These are phyloP conservation scores for Beaufortia kweichowensis DNA, from an alignment of 2,113 vertebrate genomes.

Conservation along the genomic window DNA sequence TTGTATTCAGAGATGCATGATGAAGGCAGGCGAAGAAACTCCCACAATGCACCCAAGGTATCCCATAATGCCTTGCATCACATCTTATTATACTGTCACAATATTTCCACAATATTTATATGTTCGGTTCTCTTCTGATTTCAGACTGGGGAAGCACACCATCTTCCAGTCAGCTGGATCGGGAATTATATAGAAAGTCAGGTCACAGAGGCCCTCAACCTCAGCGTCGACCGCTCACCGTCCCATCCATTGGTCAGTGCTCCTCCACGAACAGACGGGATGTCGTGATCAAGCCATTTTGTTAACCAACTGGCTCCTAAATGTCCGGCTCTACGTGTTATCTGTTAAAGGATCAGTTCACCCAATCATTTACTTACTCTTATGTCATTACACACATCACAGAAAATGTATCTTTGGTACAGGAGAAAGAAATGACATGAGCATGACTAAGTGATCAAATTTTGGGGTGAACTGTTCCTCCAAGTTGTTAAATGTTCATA, in stretches of 20 bases:
- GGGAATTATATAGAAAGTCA: constrained; percentile 72
- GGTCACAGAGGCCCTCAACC: constrained; percentile 74
- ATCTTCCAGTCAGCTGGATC: constrained; percentile 76
- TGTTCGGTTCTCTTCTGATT: constrained; percentile 52
- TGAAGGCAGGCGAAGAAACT: constrained; percentile 84
- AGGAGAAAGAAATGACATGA: no score
- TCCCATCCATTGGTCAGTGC: constrained; percentile 91
- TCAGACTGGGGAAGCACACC: constrained; percentile 80
- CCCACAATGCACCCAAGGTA: constrained; percentile 91
- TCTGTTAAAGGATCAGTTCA: neutral
- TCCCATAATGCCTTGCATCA: constrained; percentile 37
- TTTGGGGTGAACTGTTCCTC: no score
- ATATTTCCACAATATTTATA: neutral
- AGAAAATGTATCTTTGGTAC: no score
- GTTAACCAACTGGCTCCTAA: constrained; percentile 15
- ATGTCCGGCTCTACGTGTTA: constrained; percentile 50
- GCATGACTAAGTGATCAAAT: no score
- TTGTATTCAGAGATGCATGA: constrained; percentile 96
- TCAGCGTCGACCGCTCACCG: constrained; percentile 79
- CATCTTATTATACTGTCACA: no score
- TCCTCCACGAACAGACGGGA: neutral
- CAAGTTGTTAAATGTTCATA: constrained; percentile 43
- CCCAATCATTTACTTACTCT: no score
- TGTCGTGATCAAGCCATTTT: neutral
- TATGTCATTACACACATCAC: no score